Percentiles rank a stretch among this genome's conserved stretches.
These are phyloP conservation scores for Lasioglossum baleicum DNA, from an alignment of 1,140 invertebrate species.

Conservation along the genomic window DNA sequence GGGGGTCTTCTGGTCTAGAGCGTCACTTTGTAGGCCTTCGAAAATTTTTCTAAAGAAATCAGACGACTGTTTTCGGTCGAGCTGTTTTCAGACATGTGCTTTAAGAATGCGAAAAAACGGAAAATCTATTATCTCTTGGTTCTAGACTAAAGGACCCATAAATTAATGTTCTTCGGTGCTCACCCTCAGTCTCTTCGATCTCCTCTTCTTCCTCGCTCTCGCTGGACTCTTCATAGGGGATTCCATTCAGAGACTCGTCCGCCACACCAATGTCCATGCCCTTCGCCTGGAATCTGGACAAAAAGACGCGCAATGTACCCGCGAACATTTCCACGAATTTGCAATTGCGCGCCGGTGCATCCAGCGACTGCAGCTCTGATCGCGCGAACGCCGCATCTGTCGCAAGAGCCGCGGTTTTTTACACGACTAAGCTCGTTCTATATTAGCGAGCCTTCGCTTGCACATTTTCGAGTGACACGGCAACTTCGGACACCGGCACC, in stretches of 20 bases:
- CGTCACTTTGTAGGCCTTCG: too few species aligned
- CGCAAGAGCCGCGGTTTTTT: not conserved
- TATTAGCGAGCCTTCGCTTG: not conserved
- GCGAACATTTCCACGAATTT: constrained; percentile 17
- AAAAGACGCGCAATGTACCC: constrained; percentile 36
- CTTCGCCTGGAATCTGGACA: constrained; percentile 87
- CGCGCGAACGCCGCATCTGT: not conserved
- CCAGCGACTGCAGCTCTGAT: constrained; percentile 13
- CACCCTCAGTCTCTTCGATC: constrained; percentile 80
- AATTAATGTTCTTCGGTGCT: constrained; percentile 3
- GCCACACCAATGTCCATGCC: constrained; percentile 89
- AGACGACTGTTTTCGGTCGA: too few species aligned
- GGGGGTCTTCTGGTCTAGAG: too few species aligned
- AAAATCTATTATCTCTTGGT: too few species aligned
- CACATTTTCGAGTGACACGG: constrained; percentile 15
- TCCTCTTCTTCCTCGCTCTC: constrained; percentile 82
- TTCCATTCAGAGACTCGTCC: constrained; percentile 87
- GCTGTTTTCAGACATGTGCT: too few species aligned
- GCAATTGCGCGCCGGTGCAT: too few species aligned
- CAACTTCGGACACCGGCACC: not conserved
- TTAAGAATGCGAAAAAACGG: too few species aligned
- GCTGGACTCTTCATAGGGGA: constrained; percentile 83
- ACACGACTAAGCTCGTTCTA: not conserved
- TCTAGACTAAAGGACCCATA: too few species aligned
- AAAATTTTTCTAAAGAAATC: too few species aligned